Conservation (phyloP, 2,113 vertebrate genomes). For the human (Homo sapiens) region DNA sequence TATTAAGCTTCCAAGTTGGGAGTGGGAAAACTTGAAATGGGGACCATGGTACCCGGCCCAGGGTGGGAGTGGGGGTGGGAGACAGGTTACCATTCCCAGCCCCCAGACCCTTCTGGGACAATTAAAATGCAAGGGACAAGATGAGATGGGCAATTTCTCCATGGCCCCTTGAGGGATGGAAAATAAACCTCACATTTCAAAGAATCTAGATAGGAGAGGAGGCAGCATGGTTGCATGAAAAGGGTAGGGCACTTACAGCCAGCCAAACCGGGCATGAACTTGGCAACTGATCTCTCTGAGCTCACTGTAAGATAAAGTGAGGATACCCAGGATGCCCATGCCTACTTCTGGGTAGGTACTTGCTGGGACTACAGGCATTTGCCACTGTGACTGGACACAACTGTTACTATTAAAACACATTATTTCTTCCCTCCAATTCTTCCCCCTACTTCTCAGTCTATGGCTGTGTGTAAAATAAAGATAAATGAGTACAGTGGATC, state of each 20-base stretch:
- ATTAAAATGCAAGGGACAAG: constrained; percentile 40
- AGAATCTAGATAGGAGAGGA: neutral
- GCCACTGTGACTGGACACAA: no score
- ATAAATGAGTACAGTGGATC: fast-evolving
- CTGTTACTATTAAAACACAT: no score
- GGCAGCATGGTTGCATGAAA: neutral
- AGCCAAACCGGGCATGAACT: neutral
- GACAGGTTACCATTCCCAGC: constrained; percentile 18
- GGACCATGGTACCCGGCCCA: constrained; percentile 78
- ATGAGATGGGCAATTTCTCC: constrained; percentile 55
- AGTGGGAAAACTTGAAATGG: constrained; percentile 82
- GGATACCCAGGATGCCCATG: no score
- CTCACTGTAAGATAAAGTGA: neutral
- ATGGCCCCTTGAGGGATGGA: constrained; percentile 19
- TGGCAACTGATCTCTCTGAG: neutral
- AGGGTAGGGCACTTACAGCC: neutral
- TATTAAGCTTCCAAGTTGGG: constrained; percentile 91
- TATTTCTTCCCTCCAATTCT: no score
- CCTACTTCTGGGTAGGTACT: no score
- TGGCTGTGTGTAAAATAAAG: neutral
- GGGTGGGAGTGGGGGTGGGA: constrained; percentile 42
- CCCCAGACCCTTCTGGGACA: constrained; percentile 52
- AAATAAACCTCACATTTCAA: constrained; percentile 58
- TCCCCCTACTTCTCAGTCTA: no score
- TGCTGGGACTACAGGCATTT: no score